Evolutionary conservation across 2,888 invertebrate genomes (phyloP).

Genomic region (Carcina quercana): DNA sequence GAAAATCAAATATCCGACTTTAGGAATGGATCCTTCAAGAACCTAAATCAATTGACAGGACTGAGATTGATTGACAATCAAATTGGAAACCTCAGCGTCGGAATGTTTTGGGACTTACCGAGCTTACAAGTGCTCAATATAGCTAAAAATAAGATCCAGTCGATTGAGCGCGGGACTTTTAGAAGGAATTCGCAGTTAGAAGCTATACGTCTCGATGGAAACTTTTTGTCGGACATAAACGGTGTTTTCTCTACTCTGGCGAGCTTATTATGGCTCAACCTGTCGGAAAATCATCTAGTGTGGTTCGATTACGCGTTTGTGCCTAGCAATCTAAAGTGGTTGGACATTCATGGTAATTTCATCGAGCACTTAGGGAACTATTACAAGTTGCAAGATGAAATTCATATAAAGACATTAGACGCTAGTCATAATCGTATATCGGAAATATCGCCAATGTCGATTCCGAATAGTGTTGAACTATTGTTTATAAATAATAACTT

Average conservation of each 20-base stretch:
- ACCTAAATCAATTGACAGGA: constrained; percentile 89
- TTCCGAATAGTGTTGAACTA: constrained; percentile 91
- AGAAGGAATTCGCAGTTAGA: constrained; percentile 87
- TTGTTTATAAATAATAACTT: constrained; percentile 93
- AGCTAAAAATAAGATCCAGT: constrained; percentile 91
- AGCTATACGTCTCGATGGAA: constrained; percentile 91
- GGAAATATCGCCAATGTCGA: constrained; percentile 87
- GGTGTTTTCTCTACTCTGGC: constrained; percentile 90
- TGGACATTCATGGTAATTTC: constrained; percentile 93
- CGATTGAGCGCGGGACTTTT: constrained; percentile 89
- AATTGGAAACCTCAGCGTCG: constrained; percentile 87
- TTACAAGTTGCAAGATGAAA: constrained; percentile 88
- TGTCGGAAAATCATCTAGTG: constrained; percentile 92
- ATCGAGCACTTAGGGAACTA: constrained; percentile 92
- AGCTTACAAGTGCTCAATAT: constrained; percentile 90
- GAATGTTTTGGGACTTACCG: constrained; percentile 91
- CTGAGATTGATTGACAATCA: constrained; percentile 92
- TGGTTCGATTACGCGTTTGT: constrained; percentile 96
- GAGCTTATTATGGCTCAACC: constrained; percentile 89
- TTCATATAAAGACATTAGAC: constrained; percentile 88
- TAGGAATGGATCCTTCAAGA: constrained; percentile 88
- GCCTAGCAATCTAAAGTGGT: constrained; percentile 91
- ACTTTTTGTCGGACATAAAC: constrained; percentile 91
- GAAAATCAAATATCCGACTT: constrained; percentile 92
- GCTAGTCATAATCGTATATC: constrained; percentile 92